A percentile compares a stretch with the other conserved stretches of the same genome.
These are phyloP conservation scores for Mionectes macconnelli DNA, from an alignment of 2,113 vertebrate species.

Conservation along the genomic window DNA sequence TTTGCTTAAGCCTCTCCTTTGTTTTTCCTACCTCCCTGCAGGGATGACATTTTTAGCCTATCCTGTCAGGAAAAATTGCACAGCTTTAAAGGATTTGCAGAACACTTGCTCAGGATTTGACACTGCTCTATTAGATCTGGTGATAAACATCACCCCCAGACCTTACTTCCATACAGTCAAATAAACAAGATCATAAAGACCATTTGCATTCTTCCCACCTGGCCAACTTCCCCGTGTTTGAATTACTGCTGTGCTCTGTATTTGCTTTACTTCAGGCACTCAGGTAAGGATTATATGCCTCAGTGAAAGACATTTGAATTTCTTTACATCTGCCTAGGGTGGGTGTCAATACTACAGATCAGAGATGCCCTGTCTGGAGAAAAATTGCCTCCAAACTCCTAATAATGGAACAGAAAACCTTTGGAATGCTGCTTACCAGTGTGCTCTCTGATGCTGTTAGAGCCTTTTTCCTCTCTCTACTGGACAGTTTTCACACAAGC, in stretches of 20 bases:
- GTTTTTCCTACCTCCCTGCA: not conserved
- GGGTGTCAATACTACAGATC: not conserved
- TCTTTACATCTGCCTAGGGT: not conserved
- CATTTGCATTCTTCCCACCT: not conserved
- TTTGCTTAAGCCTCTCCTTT: not conserved
- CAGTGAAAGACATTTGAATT: not conserved
- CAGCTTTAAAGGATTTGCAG: not conserved
- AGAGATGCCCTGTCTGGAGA: not conserved
- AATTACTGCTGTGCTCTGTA: not conserved
- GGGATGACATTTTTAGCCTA: not conserved
- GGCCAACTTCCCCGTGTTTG: fast-evolving
- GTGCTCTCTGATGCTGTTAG: not conserved
- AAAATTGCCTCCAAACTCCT: not conserved
- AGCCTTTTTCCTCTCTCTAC: not conserved
- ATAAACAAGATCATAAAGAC: not conserved
- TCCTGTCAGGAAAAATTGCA: not conserved
- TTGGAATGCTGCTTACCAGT: not conserved
- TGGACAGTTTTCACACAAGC: not conserved
- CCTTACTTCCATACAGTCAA: not conserved
- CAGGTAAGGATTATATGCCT: not conserved
- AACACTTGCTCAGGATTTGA: not conserved
- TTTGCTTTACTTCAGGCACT: not conserved
- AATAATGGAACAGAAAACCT: not conserved
- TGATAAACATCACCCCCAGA: not conserved
- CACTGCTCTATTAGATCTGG: not conserved